These are phyloP conservation scores for Wasmannia auropunctata DNA, from an alignment of 1,140 invertebrate genomes.

Conservation along the genomic window DNA sequence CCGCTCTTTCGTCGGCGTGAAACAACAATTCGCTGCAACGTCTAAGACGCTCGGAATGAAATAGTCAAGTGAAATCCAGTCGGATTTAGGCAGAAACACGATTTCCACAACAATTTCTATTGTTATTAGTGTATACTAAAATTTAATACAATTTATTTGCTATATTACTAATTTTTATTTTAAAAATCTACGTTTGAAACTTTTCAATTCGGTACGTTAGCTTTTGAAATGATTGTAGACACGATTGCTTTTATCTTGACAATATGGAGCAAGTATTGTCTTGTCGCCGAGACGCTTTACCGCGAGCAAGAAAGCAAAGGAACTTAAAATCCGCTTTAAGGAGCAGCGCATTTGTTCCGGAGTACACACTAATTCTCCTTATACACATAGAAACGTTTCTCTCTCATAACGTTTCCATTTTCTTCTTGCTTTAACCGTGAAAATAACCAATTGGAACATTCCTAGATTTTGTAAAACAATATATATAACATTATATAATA, in stretches of 20 bases:
- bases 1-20: not conserved
- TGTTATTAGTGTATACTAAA: not conserved
- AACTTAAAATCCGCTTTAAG: conserved; percentile 25
- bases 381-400: not conserved
- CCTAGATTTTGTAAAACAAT: not conserved
- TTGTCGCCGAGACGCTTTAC: not conserved
- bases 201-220: not conserved
- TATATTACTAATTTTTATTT: not conserved
- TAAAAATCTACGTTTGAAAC: not conserved
- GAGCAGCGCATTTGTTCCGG: conserved; percentile 2
- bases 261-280: not conserved
- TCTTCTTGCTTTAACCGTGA: not conserved
- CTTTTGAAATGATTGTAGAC: not conserved
- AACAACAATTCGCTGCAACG: not conserved
- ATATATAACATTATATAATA: too few relatives aligned
- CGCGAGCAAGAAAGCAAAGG: not conserved
- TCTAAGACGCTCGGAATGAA: not conserved
- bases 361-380: conserved; percentile 19
- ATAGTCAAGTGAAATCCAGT: not conserved
- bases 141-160: not conserved
- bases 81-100: not conserved
- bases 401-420: not conserved
- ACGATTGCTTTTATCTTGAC: not conserved
- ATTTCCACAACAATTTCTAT: not conserved
- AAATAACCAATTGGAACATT: not conserved